These are phyloP conservation scores for Brachionus calyciflorus DNA, from an alignment of 1,140 invertebrate genomes.

Conservation along the genomic window DNA sequence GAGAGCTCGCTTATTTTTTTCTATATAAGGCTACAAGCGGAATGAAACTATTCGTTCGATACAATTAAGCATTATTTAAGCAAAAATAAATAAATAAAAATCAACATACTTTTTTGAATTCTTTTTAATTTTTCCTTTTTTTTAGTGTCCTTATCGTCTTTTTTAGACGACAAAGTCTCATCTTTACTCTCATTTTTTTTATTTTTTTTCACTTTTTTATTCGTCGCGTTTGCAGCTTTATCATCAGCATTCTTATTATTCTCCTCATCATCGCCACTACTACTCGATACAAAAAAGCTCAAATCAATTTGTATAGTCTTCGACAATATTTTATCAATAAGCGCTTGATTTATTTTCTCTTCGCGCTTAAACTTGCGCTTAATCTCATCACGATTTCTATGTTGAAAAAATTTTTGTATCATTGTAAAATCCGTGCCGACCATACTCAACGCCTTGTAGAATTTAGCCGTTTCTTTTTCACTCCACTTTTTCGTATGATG, in stretches of 20 bases:
- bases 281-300: slow-evolving; percentile 33
- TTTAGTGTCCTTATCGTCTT: background rate
- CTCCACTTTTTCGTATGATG: slow-evolving; percentile 44
- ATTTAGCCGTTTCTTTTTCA: slow-evolving; percentile 29
- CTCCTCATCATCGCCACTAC: background rate
- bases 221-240: too few species aligned
- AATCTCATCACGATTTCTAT: slow-evolving; percentile 45
- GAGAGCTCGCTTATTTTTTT: too few species aligned
- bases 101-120: slow-evolving; percentile 29
- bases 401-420: slow-evolving; percentile 46
- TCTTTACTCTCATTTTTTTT: background rate
- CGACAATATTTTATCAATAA: slow-evolving; percentile 47
- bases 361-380: slow-evolving; percentile 48
- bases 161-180: background rate
- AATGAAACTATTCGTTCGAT: too few species aligned
- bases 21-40: too few species aligned
- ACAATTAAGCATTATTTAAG: too few species aligned
- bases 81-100: background rate
- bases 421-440: slow-evolving; percentile 48
- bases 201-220: slow-evolving; percentile 33
- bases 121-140: slow-evolving; percentile 21
- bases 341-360: slow-evolving; percentile 45
- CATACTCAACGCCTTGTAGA: slow-evolving; percentile 46
- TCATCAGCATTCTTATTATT: too few species aligned
- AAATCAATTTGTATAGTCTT: slow-evolving; percentile 17